A percentile compares a stretch with the other conserved stretches of the same genome.
These are phyloP conservation scores for Actinopyga echinites DNA, from an alignment of 53 echinoderm and acorn worm species.

Conservation along the genomic window DNA sequence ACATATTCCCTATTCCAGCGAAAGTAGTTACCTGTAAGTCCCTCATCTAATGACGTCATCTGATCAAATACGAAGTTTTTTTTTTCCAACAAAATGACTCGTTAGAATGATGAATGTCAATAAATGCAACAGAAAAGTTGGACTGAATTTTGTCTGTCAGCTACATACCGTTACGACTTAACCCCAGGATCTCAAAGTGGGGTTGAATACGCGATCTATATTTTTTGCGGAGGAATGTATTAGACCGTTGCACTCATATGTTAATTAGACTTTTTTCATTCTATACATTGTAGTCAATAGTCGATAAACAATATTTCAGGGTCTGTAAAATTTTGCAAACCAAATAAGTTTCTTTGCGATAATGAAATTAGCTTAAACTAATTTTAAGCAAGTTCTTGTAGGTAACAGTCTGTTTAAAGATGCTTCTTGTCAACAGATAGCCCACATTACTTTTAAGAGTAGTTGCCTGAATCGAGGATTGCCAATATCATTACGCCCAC, in stretches of 20 bases:
- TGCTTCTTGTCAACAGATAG: neutral
- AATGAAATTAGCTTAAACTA: neutral
- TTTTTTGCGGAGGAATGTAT: constrained; percentile 23
- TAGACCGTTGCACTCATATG: neutral
- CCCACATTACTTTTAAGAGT: neutral
- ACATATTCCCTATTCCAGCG: too few species aligned
- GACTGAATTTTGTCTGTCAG: too few species aligned
- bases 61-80: too few species aligned
- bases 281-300: neutral
- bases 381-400: neutral
- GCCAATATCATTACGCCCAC: neutral
- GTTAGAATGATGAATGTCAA: too few species aligned
- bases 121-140: too few species aligned
- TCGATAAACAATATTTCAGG: neutral
- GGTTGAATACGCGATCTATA: too few species aligned
- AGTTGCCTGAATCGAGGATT: neutral
- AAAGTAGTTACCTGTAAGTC: too few species aligned
- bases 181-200: too few species aligned
- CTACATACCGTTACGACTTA: too few species aligned
- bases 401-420: neutral
- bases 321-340: neutral
- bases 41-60: too few species aligned
- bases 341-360: neutral
- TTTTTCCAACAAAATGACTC: too few species aligned
- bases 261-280: neutral